Evolutionary conservation across 2,797 vertebrate species (phyloP).

Genomic region (Bradypodion ventrale): DNA sequence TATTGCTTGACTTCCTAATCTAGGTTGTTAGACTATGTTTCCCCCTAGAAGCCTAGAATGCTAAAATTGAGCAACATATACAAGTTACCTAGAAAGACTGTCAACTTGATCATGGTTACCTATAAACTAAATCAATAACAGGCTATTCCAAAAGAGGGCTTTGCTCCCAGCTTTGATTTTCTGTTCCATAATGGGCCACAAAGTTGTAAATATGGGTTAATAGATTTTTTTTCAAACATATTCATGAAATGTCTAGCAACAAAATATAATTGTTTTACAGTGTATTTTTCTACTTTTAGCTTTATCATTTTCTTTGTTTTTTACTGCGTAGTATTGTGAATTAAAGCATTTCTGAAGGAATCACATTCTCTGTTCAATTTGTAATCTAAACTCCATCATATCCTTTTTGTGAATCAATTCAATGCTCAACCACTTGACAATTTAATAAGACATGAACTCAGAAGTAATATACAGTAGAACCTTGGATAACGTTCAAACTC

Average conservation of each 20-base stretch:
- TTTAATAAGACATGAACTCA: slow-evolving; percentile 23
- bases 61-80: slow-evolving; percentile 28
- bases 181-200: slow-evolving; percentile 52
- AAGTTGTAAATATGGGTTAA: slow-evolving; percentile 53
- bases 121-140: slow-evolving; percentile 39
- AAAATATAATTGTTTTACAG: slow-evolving; percentile 60
- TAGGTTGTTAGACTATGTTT: slow-evolving; percentile 33
- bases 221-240: slow-evolving; percentile 53
- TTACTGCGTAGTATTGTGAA: slow-evolving; percentile 67
- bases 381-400: background rate
- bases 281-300: slow-evolving; percentile 76
- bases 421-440: slow-evolving; percentile 43
- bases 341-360: slow-evolving; percentile 73
- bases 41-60: slow-evolving; percentile 6
- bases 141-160: background rate
- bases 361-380: slow-evolving; percentile 64
- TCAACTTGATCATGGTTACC: slow-evolving; percentile 34
- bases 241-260: slow-evolving; percentile 61
- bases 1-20: slow-evolving; percentile 23
- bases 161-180: slow-evolving; percentile 7
- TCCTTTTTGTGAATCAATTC: slow-evolving; percentile 32
- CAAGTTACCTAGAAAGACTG: slow-evolving; percentile 22
- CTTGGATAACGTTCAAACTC: no score
- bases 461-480: no score
- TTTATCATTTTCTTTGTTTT: slow-evolving; percentile 70